These are phyloP conservation scores for Anastatus disparis DNA, from an alignment of 1,140 invertebrate species.

Conservation along the genomic window DNA sequence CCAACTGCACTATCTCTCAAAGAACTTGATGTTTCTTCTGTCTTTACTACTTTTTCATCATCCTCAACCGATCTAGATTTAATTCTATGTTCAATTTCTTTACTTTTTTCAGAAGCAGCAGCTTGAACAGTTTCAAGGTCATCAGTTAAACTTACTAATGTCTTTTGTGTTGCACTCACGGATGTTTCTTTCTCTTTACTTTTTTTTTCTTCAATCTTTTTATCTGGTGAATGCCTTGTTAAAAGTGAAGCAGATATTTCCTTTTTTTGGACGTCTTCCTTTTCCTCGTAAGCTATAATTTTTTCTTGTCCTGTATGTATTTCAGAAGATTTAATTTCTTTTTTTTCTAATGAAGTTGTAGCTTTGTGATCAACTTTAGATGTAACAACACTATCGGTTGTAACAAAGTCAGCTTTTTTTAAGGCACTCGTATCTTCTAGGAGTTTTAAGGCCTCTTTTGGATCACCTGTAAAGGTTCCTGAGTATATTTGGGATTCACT, in stretches of 20 bases:
- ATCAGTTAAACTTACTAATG: conserved; percentile 22
- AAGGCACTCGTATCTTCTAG: conserved; percentile 47
- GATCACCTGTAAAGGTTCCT: conserved; percentile 47
- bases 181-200: conserved; percentile 47
- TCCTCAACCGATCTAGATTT: conserved; percentile 49
- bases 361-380: conserved; percentile 57
- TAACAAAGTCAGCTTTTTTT: conserved; percentile 43
- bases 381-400: conserved; percentile 38
- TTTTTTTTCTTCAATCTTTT: conserved; percentile 52
- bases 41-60: conserved; percentile 48
- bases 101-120: not conserved
- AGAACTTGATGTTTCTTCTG: conserved; percentile 45
- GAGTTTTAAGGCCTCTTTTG: conserved; percentile 47
- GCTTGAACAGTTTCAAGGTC: conserved; percentile 3
- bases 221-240: conserved; percentile 52
- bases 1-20: conserved; percentile 51
- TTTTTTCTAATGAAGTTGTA: conserved; percentile 52
- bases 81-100: conserved; percentile 16
- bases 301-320: conserved; percentile 52
- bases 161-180: conserved; percentile 44
- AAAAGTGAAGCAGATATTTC: conserved; percentile 50
- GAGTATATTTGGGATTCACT: conserved; percentile 50
- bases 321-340: conserved; percentile 56
- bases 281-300: conserved; percentile 55
- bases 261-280: conserved; percentile 53